Percentiles rank a stretch among this genome's conserved stretches.
These are phyloP conservation scores for Stenichneumon culpator DNA, from an alignment of 2,888 invertebrate genomes.

Conservation along the genomic window DNA sequence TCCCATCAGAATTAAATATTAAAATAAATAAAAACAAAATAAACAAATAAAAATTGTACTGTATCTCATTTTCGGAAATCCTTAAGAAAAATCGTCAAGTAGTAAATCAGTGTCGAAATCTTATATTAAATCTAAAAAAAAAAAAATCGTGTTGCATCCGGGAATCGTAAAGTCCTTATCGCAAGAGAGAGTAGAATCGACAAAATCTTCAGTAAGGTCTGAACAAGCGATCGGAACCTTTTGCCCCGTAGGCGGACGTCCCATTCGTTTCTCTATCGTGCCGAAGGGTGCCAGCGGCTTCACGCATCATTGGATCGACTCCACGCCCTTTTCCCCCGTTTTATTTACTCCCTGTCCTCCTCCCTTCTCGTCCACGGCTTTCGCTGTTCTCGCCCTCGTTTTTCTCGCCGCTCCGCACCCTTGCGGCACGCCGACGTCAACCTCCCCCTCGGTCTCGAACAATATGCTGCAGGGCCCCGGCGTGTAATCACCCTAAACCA, in stretches of 20 bases:
- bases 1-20: not conserved
- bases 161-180: constrained; percentile 75
- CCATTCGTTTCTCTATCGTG: constrained; percentile 33
- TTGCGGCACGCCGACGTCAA: constrained; percentile 70
- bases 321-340: constrained; percentile 74
- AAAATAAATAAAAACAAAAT: constrained; percentile 30
- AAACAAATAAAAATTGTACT: not conserved
- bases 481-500: constrained; percentile 81
- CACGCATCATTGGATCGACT: constrained; percentile 78
- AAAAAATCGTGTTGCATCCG: constrained; percentile 71
- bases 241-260: constrained; percentile 33
- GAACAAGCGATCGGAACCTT: constrained; percentile 46
- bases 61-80: no score
- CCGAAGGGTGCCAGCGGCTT: constrained; percentile 62
- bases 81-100: no score
- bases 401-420: constrained; percentile 48
- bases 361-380: not conserved
- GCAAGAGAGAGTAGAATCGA: constrained; percentile 23
- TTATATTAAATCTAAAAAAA: not conserved
- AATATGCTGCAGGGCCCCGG: constrained; percentile 77
- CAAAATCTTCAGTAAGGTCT: constrained; percentile 23
- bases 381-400: constrained; percentile 50
- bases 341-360: constrained; percentile 68
- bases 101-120: not conserved
- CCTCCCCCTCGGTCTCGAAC: constrained; percentile 71